Evolutionary conservation across 2,113 vertebrate genomes (phyloP).

Genomic region (Carassius gibelio): DNA sequence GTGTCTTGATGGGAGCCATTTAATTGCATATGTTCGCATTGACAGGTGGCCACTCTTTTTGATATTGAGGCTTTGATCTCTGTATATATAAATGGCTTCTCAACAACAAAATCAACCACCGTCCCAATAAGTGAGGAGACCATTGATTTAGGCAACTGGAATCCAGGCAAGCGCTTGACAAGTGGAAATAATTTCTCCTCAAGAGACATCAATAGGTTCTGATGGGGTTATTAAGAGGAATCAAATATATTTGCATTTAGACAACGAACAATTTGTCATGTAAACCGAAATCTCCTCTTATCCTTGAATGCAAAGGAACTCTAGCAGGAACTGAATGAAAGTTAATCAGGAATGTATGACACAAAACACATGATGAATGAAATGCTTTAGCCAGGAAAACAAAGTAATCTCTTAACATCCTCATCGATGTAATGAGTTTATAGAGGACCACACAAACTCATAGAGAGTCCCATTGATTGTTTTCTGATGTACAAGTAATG

Average conservation of each 20-base stretch:
- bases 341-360: conserved; percentile 10
- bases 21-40: conserved; percentile 67
- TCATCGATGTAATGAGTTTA: conserved; percentile 1
- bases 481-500: neutral
- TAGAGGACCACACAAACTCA: neutral
- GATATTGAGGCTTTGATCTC: conserved; percentile 55
- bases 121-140: neutral
- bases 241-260: conserved; percentile 57
- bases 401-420: conserved; percentile 7
- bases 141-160: conserved; percentile 35
- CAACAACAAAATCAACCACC: neutral
- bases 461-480: neutral
- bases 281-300: conserved; percentile 37
- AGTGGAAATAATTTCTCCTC: conserved; percentile 36
- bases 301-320: conserved; percentile 18
- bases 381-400: conserved; percentile 18
- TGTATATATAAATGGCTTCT: conserved; percentile 46
- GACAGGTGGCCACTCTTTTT: conserved; percentile 66
- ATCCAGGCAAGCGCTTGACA: conserved; percentile 22
- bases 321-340: conserved; percentile 16
- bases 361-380: conserved; percentile 26
- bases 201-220: conserved; percentile 37
- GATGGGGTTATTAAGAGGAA: conserved; percentile 46
- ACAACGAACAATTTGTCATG: conserved; percentile 48
- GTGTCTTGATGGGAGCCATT: conserved; percentile 63